phyloP scores from a whole-genome alignment of 2,888 invertebrate genomes.

The Cetonia aurata region DNA sequence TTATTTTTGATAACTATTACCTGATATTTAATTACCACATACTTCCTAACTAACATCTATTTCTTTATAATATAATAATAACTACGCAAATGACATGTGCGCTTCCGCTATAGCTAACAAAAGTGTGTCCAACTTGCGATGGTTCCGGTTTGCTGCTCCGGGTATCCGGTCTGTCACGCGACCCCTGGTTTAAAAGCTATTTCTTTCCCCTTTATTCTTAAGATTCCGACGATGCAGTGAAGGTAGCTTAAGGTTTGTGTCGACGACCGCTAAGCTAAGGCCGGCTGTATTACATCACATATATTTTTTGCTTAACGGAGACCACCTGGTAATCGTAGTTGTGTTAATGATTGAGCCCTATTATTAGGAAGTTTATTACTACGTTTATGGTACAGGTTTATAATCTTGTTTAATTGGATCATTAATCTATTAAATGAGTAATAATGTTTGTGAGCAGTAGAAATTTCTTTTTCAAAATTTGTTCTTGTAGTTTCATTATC shows the following conservation, averaged over 20 bases:
- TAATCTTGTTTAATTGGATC: too few species aligned
- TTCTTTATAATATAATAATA: too few species aligned
- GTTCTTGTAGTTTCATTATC: too few species aligned
- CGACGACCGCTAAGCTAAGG: not conserved
- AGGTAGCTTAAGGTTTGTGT: not conserved
- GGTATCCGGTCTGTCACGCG: conserved; percentile 50
- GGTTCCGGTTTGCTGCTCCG: conserved; percentile 47
- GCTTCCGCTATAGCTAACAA: conserved; percentile 28
- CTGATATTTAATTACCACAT: too few species aligned
- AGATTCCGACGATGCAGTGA: conserved; percentile 13
- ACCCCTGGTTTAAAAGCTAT: conserved; percentile 42
- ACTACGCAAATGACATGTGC: conserved; percentile 33
- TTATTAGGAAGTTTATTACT: not conserved
- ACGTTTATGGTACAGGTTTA: too few species aligned
- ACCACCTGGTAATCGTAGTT: conserved; percentile 15
- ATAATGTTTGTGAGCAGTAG: too few species aligned
- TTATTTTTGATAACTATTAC: too few species aligned
- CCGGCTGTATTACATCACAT: not conserved
- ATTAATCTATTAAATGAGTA: too few species aligned
- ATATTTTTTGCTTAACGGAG: not conserved
- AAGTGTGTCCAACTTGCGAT: conserved; percentile 36
- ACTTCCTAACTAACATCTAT: too few species aligned
- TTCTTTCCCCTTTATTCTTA: conserved; percentile 32
- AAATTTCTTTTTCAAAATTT: too few species aligned
- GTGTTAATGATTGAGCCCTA: conserved; percentile 5